Conservation (phyloP, 2,888 invertebrate genomes). For the Coleophora deauratella region DNA sequence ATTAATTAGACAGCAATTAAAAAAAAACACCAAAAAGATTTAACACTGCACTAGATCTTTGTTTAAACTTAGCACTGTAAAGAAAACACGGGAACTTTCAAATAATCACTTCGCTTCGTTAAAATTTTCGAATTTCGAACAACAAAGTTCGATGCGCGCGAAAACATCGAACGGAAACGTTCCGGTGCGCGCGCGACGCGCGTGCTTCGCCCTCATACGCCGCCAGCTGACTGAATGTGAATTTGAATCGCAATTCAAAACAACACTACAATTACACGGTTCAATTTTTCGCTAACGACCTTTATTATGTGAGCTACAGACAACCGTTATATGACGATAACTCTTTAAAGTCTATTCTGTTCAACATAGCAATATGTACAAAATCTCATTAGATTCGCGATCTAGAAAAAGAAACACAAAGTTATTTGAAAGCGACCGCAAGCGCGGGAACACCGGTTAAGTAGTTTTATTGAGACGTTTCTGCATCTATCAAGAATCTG, state of each 20-base stretch:
- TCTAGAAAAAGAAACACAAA: slow-evolving; percentile 40
- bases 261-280: slow-evolving; percentile 56
- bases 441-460: slow-evolving; percentile 13
- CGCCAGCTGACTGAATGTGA: slow-evolving; percentile 60
- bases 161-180: slow-evolving; percentile 29
- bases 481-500: too few relatives aligned
- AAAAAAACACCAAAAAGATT: slow-evolving; percentile 12
- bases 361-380: neutral
- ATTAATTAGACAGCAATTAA: slow-evolving; percentile 26
- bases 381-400: slow-evolving; percentile 25
- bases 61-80: neutral
- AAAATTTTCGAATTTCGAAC: slow-evolving; percentile 21
- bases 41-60: slow-evolving; percentile 2
- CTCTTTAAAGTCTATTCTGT: slow-evolving; percentile 4
- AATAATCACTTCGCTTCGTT: neutral
- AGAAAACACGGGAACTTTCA: too few relatives aligned
- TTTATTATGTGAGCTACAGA: slow-evolving; percentile 25
- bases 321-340: slow-evolving; percentile 27
- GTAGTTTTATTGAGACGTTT: too few relatives aligned
- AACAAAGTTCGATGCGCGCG: slow-evolving; percentile 38
- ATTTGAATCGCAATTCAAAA: slow-evolving; percentile 64
- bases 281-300: slow-evolving; percentile 54
- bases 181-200: slow-evolving; percentile 61
- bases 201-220: slow-evolving; percentile 60
- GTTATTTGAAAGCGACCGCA: slow-evolving; percentile 37